Conservation (phyloP, 2,888 invertebrate species). For the Agrotis segetum region DNA sequence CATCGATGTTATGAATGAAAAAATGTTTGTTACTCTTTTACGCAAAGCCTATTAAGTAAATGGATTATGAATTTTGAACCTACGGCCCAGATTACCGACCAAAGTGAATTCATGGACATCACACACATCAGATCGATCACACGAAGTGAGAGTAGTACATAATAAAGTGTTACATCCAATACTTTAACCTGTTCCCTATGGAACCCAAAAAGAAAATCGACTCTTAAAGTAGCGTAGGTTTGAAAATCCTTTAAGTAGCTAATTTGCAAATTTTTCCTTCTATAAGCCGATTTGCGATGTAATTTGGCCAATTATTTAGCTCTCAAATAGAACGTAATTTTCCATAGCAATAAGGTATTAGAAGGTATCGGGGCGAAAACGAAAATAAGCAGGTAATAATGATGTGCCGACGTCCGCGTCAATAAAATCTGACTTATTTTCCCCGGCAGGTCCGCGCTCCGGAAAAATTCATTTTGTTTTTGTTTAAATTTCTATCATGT, state of each 20-base stretch:
- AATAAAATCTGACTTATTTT: slow-evolving; percentile 75
- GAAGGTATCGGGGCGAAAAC: slow-evolving; percentile 76
- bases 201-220: slow-evolving; percentile 39
- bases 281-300: slow-evolving; percentile 83
- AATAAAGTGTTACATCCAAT: neutral
- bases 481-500: slow-evolving; percentile 45
- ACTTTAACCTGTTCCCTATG: neutral
- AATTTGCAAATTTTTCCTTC: slow-evolving; percentile 82
- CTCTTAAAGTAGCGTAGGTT: slow-evolving; percentile 60
- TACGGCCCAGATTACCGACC: too few species aligned
- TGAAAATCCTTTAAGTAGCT: slow-evolving; percentile 84
- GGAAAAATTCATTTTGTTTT: slow-evolving; percentile 49
- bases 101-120: too few species aligned
- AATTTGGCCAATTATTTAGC: slow-evolving; percentile 86
- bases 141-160: neutral
- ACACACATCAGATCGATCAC: neutral
- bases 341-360: slow-evolving; percentile 79
- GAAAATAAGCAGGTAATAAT: slow-evolving; percentile 86
- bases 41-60: too few species aligned
- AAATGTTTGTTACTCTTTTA: too few species aligned
- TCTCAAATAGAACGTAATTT: slow-evolving; percentile 83
- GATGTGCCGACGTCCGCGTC: slow-evolving; percentile 78
- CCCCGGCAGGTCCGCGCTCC: slow-evolving; percentile 34
- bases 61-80: too few species aligned
- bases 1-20: too few species aligned